Percentiles rank a stretch among this genome's conserved stretches.
Conservation (phyloP, 2,113 vertebrate species). For the Clinocottus analis region DNA sequence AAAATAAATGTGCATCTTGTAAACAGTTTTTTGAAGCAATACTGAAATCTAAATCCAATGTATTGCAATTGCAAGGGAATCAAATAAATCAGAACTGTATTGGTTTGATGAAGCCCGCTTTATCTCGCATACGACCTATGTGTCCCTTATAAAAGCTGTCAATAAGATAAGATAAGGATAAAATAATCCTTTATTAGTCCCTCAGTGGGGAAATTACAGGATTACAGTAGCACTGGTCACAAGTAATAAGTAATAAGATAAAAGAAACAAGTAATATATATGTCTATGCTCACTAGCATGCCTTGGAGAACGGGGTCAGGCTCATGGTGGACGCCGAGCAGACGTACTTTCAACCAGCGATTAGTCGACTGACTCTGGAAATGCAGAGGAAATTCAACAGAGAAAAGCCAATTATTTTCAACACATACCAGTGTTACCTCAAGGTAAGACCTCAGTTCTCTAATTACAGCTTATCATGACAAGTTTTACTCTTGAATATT, state of each 20-base stretch:
- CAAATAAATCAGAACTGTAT: neutral
- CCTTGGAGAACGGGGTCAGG: conserved; percentile 84
- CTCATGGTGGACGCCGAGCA: conserved; percentile 97
- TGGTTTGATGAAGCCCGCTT: neutral
- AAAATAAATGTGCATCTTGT: neutral
- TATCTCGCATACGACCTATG: neutral
- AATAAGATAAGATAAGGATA: too few relatives aligned
- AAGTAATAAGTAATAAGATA: too few relatives aligned
- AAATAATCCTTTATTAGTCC: too few relatives aligned
- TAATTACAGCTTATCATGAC: neutral
- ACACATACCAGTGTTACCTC: conserved; percentile 97
- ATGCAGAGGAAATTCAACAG: conserved; percentile 92
- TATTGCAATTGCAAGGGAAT: neutral
- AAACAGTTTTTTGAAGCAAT: neutral
- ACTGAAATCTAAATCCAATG: neutral
- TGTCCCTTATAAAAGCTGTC: neutral
- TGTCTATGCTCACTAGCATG: conserved; percentile 81
- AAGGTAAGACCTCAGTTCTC: conserved; percentile 78
- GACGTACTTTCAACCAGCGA: conserved; percentile 96
- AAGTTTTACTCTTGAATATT: neutral
- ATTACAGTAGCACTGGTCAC: too few relatives aligned
- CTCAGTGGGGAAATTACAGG: too few relatives aligned
- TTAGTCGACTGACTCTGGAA: conserved; percentile 90
- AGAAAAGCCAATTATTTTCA: conserved; percentile 89
- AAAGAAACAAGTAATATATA: too few relatives aligned